A percentile compares a stretch with the other conserved stretches of the same genome.
These are phyloP conservation scores for Ailuropoda melanoleuca DNA, from an alignment of 2,113 vertebrate species.

Conservation along the genomic window DNA sequence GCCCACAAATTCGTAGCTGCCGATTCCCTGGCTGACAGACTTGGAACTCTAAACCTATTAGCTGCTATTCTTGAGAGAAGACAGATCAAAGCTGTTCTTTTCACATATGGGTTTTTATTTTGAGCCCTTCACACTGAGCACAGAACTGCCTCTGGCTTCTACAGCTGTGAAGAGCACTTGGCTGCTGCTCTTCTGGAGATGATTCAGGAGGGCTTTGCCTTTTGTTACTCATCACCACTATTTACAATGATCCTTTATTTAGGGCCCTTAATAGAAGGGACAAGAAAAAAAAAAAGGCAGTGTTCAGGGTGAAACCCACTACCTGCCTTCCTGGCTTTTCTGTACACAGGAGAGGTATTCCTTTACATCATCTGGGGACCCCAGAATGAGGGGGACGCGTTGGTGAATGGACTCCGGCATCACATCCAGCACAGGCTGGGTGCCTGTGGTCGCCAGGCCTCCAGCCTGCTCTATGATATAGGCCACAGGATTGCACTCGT, in stretches of 20 bases:
- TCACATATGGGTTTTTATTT: slow-evolving; percentile 50
- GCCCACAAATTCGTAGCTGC: neutral
- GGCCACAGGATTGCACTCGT: slow-evolving; percentile 98
- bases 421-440: slow-evolving; percentile 91
- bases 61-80: neutral
- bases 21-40: neutral
- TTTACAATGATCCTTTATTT: neutral
- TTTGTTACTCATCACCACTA: neutral
- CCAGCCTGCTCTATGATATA: slow-evolving; percentile 97
- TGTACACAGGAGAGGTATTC: slow-evolving; percentile 94
- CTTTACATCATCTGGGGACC: slow-evolving; percentile 93
- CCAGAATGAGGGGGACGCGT: slow-evolving; percentile 92
- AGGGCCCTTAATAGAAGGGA: neutral
- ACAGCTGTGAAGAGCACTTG: neutral
- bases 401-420: slow-evolving; percentile 94
- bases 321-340: slow-evolving; percentile 84
- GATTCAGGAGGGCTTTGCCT: rapidly evolving
- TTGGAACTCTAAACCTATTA: neutral
- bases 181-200: neutral
- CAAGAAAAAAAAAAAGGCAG: neutral
- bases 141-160: neutral
- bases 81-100: slow-evolving; percentile 32
- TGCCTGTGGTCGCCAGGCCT: slow-evolving; percentile 93
- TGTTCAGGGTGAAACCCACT: neutral
- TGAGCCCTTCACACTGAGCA: neutral